Evolutionary conservation across 2,113 vertebrate species (phyloP).

Genomic region (Zosterops japonicus): DNA sequence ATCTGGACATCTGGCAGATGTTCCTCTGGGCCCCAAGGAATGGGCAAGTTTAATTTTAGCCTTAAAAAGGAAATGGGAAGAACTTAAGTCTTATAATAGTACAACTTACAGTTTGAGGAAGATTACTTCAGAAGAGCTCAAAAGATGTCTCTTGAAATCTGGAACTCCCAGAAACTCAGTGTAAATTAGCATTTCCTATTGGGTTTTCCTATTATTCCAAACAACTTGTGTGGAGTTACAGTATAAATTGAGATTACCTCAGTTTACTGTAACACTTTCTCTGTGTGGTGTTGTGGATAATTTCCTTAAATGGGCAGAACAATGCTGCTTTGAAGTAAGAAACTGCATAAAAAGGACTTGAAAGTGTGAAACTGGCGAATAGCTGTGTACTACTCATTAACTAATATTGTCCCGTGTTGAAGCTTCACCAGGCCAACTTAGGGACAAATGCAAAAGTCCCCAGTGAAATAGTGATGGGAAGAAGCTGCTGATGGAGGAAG

Average conservation of each 20-base stretch:
- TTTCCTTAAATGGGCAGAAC: background rate
- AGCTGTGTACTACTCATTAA: background rate
- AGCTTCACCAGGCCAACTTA: background rate
- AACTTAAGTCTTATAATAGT: conserved; percentile 72
- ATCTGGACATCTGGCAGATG: conserved; percentile 75
- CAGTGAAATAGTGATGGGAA: background rate
- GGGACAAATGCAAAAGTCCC: background rate
- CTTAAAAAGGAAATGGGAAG: conserved; percentile 77
- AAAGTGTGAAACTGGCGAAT: background rate
- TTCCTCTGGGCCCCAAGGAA: conserved; percentile 72
- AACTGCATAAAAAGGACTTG: background rate
- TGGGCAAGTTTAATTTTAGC: conserved; percentile 76
- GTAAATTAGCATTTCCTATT: background rate
- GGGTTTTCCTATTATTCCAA: background rate
- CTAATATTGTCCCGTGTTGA: background rate
- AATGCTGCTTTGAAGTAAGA: background rate
- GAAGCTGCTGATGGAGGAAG: background rate
- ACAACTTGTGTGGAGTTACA: background rate
- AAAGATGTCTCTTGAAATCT: conserved; percentile 38
- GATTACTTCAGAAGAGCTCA: conserved; percentile 47
- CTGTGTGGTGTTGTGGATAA: background rate
- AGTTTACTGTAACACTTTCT: background rate
- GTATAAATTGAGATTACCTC: background rate
- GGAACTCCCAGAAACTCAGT: background rate
- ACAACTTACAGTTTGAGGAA: conserved; percentile 65